A percentile compares a stretch with the other conserved stretches of the same genome.
phyloP scores from a whole-genome alignment of 2,797 vertebrate genomes.

The Huso huso region DNA sequence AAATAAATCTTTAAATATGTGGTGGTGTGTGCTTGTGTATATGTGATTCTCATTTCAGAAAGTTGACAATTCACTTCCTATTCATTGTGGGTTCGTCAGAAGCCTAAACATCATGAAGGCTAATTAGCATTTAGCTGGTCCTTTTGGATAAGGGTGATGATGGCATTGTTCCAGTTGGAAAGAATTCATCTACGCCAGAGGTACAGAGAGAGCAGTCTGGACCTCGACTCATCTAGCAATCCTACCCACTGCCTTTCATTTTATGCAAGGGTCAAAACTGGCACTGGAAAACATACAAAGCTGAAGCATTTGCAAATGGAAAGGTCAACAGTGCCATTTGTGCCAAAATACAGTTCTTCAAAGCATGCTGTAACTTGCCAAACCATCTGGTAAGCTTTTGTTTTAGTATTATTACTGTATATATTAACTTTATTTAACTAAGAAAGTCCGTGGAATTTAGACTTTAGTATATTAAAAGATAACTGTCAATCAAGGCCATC shows the following conservation, averaged over 20 bases:
- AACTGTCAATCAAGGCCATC: neutral
- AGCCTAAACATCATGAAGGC: neutral
- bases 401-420: neutral
- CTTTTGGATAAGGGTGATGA: neutral
- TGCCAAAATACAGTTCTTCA: constrained; percentile 8
- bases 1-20: neutral
- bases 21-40: constrained; percentile 4
- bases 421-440: neutral
- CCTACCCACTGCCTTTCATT: constrained; percentile 18
- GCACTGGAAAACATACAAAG: constrained; percentile 4
- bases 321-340: constrained; percentile 5
- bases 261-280: constrained; percentile 21
- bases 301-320: constrained; percentile 25
- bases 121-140: neutral
- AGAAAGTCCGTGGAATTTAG: neutral
- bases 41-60: constrained; percentile 12
- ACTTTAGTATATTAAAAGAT: neutral
- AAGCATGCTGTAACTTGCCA: neutral
- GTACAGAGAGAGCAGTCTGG: constrained; percentile 5
- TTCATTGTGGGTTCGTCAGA: constrained; percentile 9
- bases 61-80: neutral
- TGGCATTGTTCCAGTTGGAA: constrained; percentile 32
- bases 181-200: constrained; percentile 9
- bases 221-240: constrained; percentile 33
- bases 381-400: neutral